A percentile compares a stretch with the other conserved stretches of the same genome.
Evolutionary conservation across 2,888 invertebrate genomes (phyloP).

Genomic region (Cremastinae sp.): DNA sequence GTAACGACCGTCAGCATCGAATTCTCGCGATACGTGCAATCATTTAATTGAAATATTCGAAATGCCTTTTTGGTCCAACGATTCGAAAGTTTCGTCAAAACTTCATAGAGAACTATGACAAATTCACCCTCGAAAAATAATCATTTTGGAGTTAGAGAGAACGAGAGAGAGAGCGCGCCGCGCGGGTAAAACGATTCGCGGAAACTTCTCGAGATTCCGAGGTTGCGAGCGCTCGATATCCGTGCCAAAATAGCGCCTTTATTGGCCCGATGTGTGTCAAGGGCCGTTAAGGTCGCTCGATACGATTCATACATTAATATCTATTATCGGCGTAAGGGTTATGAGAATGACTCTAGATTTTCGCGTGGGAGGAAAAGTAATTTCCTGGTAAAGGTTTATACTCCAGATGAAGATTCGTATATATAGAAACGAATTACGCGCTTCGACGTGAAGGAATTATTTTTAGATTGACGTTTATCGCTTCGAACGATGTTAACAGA

Average conservation of each 20-base stretch:
- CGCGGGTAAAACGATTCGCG: no score
- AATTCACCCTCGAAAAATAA: not conserved
- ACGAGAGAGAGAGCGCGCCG: not conserved
- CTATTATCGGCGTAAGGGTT: no score
- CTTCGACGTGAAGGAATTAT: no score
- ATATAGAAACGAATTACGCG: no score
- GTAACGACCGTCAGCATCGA: not conserved
- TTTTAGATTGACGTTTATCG: no score
- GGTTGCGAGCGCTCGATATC: not conserved
- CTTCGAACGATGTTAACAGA: no score
- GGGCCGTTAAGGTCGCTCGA: not conserved
- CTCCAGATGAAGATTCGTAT: no score
- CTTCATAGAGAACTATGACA: not conserved
- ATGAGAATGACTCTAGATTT: no score
- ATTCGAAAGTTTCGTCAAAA: not conserved
- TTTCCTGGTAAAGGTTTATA: no score
- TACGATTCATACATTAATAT: no score
- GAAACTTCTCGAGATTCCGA: not conserved
- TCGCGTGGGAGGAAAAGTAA: no score
- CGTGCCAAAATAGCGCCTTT: not conserved
- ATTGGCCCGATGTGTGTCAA: not conserved
- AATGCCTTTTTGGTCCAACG: not conserved
- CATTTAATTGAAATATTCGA: constrained; percentile 18
- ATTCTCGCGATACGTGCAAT: not conserved
- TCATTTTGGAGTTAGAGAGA: not conserved